phyloP scores from a whole-genome alignment of 2,113 vertebrate genomes.

The Xiphorhynchus elegans region DNA sequence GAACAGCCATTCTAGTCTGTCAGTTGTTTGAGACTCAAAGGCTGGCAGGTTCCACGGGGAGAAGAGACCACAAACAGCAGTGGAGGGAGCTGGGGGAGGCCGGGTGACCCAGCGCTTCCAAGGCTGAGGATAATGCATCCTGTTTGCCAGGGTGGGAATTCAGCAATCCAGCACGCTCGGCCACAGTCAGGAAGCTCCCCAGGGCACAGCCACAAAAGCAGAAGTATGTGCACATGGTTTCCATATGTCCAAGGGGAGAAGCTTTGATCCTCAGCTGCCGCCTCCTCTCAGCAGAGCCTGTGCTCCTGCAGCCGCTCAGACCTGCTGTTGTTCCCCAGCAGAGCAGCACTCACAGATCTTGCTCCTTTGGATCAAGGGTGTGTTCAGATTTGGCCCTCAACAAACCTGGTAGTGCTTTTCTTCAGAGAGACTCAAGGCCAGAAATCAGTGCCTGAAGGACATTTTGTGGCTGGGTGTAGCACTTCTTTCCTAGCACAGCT shows the following conservation, averaged over 20 bases:
- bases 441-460: not conserved
- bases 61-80: not conserved
- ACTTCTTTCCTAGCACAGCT: not conserved
- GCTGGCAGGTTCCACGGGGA: not conserved
- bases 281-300: not conserved
- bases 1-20: not conserved
- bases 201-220: not conserved
- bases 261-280: not conserved
- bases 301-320: fast-evolving
- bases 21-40: not conserved
- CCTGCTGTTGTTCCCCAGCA: not conserved
- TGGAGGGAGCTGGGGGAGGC: not conserved
- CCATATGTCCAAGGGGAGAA: not conserved
- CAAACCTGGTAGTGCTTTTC: not conserved
- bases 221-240: not conserved
- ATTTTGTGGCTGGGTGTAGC: not conserved
- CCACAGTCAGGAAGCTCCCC: not conserved
- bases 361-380: not conserved
- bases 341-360: not conserved
- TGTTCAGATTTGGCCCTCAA: not conserved
- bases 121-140: not conserved
- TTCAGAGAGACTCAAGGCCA: not conserved
- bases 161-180: fast-evolving
- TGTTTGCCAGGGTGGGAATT: not conserved
- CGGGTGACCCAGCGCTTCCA: fast-evolving